These are phyloP conservation scores for Coturnix japonica DNA, from an alignment of 2,113 vertebrate genomes.

Conservation along the genomic window DNA sequence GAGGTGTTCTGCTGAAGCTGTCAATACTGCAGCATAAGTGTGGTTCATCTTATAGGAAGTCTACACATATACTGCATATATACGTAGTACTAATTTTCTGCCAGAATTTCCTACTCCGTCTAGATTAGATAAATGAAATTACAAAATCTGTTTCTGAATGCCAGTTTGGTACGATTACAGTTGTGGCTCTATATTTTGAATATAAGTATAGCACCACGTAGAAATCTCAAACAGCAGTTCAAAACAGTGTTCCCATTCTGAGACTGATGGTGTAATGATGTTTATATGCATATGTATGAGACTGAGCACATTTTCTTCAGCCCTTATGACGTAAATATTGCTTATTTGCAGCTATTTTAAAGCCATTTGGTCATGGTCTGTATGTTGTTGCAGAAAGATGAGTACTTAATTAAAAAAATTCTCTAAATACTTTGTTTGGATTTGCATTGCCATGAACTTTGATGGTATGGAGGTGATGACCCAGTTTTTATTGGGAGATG, in stretches of 20 bases:
- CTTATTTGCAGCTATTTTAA: not conserved
- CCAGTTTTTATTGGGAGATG: conserved; percentile 1
- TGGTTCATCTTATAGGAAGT: not conserved
- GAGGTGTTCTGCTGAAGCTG: not conserved
- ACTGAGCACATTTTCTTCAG: not conserved
- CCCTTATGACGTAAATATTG: not conserved
- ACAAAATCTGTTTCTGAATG: not conserved
- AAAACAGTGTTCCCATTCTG: not conserved
- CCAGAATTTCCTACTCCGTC: not conserved
- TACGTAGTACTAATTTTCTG: not conserved
- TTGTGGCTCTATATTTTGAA: not conserved
- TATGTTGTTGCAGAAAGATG: not conserved
- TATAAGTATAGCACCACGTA: not conserved
- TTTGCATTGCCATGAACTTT: not conserved
- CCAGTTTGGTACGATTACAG: not conserved
- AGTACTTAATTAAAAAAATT: not conserved
- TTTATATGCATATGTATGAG: not conserved
- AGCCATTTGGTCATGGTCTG: not conserved
- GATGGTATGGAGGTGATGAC: conserved; percentile 20
- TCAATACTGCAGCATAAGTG: not conserved
- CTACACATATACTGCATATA: not conserved
- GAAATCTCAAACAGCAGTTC: not conserved
- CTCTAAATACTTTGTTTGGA: conserved; percentile 21
- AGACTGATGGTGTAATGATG: not conserved
- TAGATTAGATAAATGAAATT: not conserved